phyloP scores from a whole-genome alignment of 35 echinoderm and acorn worm species.

The Apostichopus californicus region DNA sequence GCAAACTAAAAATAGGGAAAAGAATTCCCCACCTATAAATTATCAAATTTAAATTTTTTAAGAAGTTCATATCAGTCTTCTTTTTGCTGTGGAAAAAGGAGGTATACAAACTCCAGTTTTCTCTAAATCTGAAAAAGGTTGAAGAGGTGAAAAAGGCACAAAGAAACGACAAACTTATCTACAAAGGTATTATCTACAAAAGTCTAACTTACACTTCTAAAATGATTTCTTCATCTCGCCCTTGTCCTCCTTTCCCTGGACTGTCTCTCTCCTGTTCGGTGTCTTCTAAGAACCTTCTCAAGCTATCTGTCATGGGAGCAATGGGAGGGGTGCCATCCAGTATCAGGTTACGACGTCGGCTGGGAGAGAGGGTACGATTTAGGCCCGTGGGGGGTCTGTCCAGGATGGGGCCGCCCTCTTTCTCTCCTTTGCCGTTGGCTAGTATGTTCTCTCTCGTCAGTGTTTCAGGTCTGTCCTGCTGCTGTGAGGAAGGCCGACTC shows the following conservation, averaged over 20 bases:
- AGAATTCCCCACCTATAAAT: too few relatives aligned
- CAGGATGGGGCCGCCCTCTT: background rate
- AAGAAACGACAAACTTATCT: too few relatives aligned
- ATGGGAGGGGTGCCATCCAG: constrained; percentile 60
- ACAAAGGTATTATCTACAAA: background rate
- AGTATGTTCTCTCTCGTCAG: background rate
- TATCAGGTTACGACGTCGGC: constrained; percentile 21
- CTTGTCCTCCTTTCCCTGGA: background rate
- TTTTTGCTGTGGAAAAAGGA: too few relatives aligned
- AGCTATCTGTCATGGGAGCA: constrained; percentile 45
- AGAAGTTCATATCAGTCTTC: too few relatives aligned
- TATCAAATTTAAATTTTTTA: too few relatives aligned
- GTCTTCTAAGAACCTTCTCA: constrained; percentile 37
- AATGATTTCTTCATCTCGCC: background rate
- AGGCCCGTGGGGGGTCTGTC: constrained; percentile 46
- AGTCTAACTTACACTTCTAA: background rate
- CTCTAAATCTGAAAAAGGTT: too few relatives aligned
- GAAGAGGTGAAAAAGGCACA: too few relatives aligned
- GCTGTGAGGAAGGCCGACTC: too few relatives aligned
- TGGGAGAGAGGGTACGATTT: background rate
- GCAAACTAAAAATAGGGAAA: too few relatives aligned
- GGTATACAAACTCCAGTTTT: too few relatives aligned
- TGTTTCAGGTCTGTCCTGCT: background rate
- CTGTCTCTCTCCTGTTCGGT: constrained; percentile 27
- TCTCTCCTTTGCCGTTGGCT: background rate